phyloP scores from a whole-genome alignment of 2,797 vertebrate genomes.

The Oreochromis grahami region DNA sequence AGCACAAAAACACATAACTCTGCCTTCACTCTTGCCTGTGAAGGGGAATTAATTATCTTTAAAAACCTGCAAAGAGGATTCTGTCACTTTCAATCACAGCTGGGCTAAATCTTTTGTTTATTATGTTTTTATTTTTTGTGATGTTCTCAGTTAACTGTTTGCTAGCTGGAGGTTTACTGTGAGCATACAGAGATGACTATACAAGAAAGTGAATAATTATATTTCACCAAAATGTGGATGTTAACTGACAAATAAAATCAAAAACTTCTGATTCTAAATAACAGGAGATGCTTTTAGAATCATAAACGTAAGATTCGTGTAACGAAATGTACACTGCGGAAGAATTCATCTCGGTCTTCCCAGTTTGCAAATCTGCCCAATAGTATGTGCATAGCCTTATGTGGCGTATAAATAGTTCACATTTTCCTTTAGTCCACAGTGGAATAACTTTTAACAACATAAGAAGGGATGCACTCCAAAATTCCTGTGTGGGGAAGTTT shows the following conservation, averaged over 20 bases:
- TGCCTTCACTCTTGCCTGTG: neutral
- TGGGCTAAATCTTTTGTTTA: neutral
- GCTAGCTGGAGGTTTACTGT: neutral
- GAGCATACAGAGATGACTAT: neutral
- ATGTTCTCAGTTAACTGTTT: neutral
- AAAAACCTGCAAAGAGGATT: neutral
- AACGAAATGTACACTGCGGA: neutral
- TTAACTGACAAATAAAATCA: neutral
- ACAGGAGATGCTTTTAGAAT: neutral
- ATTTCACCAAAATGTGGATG: neutral
- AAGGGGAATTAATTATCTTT: neutral
- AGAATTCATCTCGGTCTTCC: neutral
- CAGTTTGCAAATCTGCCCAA: neutral
- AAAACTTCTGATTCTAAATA: neutral
- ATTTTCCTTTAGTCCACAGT: slow-evolving; percentile 46
- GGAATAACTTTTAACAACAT: slow-evolving; percentile 51
- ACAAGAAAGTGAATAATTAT: neutral
- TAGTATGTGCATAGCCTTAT: neutral
- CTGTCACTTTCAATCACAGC: neutral
- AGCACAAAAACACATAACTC: neutral
- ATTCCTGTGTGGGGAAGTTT: slow-evolving; percentile 58
- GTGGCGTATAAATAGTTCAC: slow-evolving; percentile 16
- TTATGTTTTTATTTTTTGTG: neutral
- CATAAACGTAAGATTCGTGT: accelerated
- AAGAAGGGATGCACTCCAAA: slow-evolving; percentile 47